Evolutionary conservation across 2,797 vertebrate genomes (phyloP).

Genomic region (Pipistrellus nathusii): DNA sequence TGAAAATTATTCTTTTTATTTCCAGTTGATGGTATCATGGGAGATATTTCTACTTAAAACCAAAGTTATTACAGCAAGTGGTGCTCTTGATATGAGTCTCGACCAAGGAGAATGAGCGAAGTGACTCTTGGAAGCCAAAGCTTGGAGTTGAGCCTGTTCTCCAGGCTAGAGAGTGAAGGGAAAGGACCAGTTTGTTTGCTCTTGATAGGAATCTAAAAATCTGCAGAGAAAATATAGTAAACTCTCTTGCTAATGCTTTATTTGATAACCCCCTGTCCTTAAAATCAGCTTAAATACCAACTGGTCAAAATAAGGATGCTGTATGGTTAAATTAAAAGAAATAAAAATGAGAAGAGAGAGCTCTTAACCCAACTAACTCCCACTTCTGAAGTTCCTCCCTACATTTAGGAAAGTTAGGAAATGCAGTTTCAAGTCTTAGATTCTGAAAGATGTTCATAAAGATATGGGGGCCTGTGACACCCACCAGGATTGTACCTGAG

Average conservation of each 20-base stretch:
- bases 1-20: constrained; percentile 80
- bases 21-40: constrained; percentile 61
- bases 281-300: constrained; percentile 33
- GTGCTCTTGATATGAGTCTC: constrained; percentile 69
- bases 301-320: background rate
- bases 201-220: constrained; percentile 19
- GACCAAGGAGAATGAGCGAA: constrained; percentile 50
- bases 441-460: background rate
- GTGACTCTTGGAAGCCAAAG: background rate
- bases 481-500: background rate
- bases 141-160: background rate
- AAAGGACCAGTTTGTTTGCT: background rate
- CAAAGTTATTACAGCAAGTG: background rate
- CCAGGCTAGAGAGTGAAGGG: background rate
- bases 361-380: background rate
- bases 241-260: background rate
- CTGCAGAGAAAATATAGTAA: background rate
- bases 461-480: rapidly evolving
- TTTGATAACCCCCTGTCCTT: background rate
- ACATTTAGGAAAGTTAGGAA: background rate
- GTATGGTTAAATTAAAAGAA: constrained; percentile 38
- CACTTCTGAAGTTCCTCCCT: background rate
- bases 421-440: background rate
- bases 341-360: background rate
- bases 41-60: constrained; percentile 75